Evolutionary conservation across 1,140 invertebrate genomes (phyloP), one percentile per base, ranked within the genome.

Genomic region (Monomorium pharaonis): DNA sequence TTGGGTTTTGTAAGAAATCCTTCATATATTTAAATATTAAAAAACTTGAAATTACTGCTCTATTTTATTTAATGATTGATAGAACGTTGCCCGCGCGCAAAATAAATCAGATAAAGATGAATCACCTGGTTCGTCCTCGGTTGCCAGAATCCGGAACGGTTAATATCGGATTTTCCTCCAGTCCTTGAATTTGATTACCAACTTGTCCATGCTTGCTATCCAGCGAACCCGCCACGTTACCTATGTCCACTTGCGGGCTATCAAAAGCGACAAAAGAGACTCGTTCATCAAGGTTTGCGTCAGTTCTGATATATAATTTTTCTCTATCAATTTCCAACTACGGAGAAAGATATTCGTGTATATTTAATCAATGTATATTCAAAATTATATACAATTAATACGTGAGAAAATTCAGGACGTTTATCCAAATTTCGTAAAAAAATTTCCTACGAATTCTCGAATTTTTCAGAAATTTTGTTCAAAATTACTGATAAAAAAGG

Each of bases 121-220:
- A 77, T 91, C 69, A 93, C 93, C 92, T 93, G 56, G 90, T 83
- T 74, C 91, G 91, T 27, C 89, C 86, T 84, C 88, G 90, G 54
- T 62, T 88, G 30, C 27, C 85, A 33, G 78, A 65, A 67, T 93
- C 92, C n/a, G 92, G 85, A 77, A 81, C 69, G 27, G 86, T 76
- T 49, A 89, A 76, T 54, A 76, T 80, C 12, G 84, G 12, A 63
- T 33, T 88, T 21, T 80, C 87, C n/a, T 90, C 92, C 27, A 89
- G 54, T 51, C 83, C 86, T 67, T 92, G 92, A 33, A 87, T 76
- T 70, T 87, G 84, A 84, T 91, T 86, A 27, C 72, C 51, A 2
- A 67, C 58, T 33, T 92, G 89, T 21, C 47, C 87, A 69, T 89
- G 90, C 58, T 88, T 89, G 30, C 84, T 88, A 33, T 92, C 91